These are phyloP conservation scores for Alethe castanea DNA, from an alignment of 2,113 vertebrate genomes.

Conservation along the genomic window DNA sequence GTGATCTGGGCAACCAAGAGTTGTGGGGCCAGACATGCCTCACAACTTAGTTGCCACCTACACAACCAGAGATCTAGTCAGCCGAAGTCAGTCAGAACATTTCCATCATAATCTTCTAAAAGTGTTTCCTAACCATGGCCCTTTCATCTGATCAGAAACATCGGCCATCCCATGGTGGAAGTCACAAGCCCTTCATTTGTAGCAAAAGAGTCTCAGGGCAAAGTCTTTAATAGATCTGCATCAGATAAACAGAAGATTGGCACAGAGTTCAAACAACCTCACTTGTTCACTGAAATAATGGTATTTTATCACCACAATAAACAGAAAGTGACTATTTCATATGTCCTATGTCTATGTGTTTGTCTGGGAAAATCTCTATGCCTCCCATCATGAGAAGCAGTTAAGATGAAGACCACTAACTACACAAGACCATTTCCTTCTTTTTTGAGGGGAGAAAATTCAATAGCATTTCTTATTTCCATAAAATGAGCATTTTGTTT, in stretches of 20 bases:
- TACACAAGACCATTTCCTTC: neutral
- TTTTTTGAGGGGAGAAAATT: neutral
- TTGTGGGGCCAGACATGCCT: neutral
- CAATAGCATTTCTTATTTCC: neutral
- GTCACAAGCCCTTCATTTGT: neutral
- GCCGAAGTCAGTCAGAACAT: neutral
- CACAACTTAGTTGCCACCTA: neutral
- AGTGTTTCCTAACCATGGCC: neutral
- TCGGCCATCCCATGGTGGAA: neutral
- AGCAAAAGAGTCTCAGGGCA: neutral
- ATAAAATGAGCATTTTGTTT: neutral
- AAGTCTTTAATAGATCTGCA: neutral
- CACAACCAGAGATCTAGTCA: neutral
- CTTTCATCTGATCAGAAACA: neutral
- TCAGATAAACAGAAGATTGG: neutral
- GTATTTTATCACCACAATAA: neutral
- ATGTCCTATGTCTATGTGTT: neutral
- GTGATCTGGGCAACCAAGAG: neutral
- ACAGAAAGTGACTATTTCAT: neutral
- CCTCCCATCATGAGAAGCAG: neutral
- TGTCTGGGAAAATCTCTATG: neutral
- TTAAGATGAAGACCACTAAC: neutral
- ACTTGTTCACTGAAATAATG: neutral
- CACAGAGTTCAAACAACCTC: neutral
- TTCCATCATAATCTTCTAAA: neutral